Base-by-base conservation (phyloP, 2,888 invertebrate species). In the Nemapogon koenigi region DNA sequence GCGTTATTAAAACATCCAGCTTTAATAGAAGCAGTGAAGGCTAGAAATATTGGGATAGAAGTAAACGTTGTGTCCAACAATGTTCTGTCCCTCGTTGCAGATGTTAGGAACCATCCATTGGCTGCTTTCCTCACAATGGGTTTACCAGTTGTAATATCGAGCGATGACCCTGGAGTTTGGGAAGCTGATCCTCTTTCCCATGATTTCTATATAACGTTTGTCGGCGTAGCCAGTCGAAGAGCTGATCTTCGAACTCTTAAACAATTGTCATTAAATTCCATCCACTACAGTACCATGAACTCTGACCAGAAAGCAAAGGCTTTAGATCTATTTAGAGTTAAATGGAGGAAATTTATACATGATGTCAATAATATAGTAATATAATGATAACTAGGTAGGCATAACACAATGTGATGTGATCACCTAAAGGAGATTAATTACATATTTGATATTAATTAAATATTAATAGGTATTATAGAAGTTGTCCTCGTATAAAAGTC, bases 81-180 rank as follows among this genome's bases (percentile, higher is more conserved):
- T 53, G 88, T 87, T 16, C 60, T 92, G 13, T 81, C 81, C 35
- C 65, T 91, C 32, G 83, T 89, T 14, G 62, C 73, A 2, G 91
- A 92, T 60, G 71, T 88, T 22, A 81, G 91, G 27, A 91, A 91
- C 55, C 92, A 92, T 69, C 91, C 92, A 0, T 84, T 85, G 1
- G 79, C 84, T 1, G 57, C 73, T 2, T 81, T 88, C 39, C 76
- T 91, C 45, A 83, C 90, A 14, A 66, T 83, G 18, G 84, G 84
- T 33, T 82, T 84, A 54, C 90, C 91, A 0, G 78, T 91, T 1
- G 87, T 92, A 1, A 65, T 92, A 37, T 87, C 89, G 0, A 88
- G 88, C 49, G 92, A 92, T 50, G 91, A 91, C 57, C 91, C 91
- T 0, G 86, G 88, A 0, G 81, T 86, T 6, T 92, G 91, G 90